Evolutionary conservation across 1,140 invertebrate genomes (phyloP).

Genomic region (Scaptodrosophila lebanonensis): DNA sequence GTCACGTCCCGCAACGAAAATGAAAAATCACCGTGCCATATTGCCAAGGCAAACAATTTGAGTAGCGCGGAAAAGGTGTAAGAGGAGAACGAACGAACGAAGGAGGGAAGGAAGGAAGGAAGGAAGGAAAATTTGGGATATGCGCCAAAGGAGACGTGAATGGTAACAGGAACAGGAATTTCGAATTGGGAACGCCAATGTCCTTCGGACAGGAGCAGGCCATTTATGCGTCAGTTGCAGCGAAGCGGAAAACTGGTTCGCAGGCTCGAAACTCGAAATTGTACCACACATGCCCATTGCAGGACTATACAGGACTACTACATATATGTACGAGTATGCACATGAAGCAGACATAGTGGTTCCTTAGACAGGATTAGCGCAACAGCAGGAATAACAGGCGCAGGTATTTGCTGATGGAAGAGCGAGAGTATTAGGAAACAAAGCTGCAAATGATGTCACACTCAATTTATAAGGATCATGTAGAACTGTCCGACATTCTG

Average conservation of each 20-base stretch:
- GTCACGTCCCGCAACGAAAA: constrained; percentile 2
- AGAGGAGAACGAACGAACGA: constrained; percentile 23
- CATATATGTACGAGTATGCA: no score
- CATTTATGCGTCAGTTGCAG: constrained; percentile 71
- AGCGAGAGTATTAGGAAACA: no score
- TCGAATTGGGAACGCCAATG: constrained; percentile 12
- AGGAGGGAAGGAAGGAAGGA: background rate
- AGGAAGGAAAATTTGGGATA: constrained; percentile 2
- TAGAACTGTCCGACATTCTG: no score
- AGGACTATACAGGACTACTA: background rate
- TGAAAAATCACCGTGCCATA: constrained; percentile 65
- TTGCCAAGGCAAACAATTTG: constrained; percentile 63
- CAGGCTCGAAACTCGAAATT: no score
- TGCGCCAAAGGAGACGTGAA: background rate
- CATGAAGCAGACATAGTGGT: no score
- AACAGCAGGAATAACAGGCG: no score
- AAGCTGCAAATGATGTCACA: no score
- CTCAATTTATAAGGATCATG: no score
- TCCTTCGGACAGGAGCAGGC: constrained; percentile 17
- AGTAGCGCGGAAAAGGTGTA: constrained; percentile 24
- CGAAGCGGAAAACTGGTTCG: constrained; percentile 71
- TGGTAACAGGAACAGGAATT: constrained; percentile 13
- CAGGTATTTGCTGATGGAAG: no score
- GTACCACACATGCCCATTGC: constrained; percentile 7
- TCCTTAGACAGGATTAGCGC: no score